A percentile compares a stretch with the other conserved stretches of the same genome.
Evolutionary conservation across 1,140 invertebrate species (phyloP).

Genomic region (Delia radicum): DNA sequence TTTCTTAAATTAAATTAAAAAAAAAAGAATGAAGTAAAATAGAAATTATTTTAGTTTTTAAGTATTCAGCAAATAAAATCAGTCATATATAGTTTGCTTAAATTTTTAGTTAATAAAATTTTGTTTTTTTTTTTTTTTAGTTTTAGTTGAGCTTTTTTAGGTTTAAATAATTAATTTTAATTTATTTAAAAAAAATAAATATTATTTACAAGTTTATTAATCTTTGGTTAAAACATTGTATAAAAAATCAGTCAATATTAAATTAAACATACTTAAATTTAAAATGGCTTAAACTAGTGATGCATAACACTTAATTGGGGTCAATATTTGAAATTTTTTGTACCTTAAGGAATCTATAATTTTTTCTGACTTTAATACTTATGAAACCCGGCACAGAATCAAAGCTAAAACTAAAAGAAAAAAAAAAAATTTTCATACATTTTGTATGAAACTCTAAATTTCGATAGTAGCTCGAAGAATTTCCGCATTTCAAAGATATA

Average conservation of each 20-base stretch:
- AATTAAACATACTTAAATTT: neutral
- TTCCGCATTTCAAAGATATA: no score
- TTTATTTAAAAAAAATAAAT: neutral
- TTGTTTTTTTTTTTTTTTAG: neutral
- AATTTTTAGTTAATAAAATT: neutral
- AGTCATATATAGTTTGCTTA: conserved; percentile 1
- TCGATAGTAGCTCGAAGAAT: no score
- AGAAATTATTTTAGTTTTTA: neutral
- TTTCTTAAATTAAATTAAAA: neutral
- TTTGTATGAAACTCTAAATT: no score
- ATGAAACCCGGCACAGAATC: no score
- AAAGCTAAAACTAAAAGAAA: no score
- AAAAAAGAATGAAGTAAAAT: neutral
- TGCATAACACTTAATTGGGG: neutral
- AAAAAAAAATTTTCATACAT: no score
- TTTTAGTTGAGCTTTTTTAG: neutral
- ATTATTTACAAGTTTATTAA: neutral
- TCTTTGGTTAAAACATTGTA: neutral
- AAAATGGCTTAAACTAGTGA: neutral
- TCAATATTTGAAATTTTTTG: no score
- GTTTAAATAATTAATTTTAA: neutral
- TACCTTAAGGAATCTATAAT: no score
- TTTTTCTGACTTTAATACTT: no score
- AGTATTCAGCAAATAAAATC: conserved; percentile 11
- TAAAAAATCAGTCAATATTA: neutral